Percentiles rank a stretch among this genome's conserved stretches.
Conservation (phyloP, 1,140 invertebrate species). For the Drosophila setifemur region DNA sequence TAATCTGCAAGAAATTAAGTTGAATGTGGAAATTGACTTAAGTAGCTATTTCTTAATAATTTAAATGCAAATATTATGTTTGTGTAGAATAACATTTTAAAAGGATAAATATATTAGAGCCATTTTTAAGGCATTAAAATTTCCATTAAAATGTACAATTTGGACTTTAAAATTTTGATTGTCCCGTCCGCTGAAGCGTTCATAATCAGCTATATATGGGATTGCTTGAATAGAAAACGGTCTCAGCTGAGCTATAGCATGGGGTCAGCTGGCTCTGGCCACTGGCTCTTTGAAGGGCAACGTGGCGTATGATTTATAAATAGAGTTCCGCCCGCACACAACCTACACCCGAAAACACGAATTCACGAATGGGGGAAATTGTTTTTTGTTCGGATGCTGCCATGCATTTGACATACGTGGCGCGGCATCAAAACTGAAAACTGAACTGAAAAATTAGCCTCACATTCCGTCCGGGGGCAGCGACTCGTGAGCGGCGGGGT, state of each 20-base stretch:
- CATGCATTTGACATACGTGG: constrained; percentile 49
- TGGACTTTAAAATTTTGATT: not conserved
- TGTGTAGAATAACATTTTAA: no score
- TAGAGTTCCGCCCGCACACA: constrained; percentile 16
- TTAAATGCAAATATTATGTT: no score
- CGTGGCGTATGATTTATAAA: constrained; percentile 51
- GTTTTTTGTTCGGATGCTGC: constrained; percentile 29
- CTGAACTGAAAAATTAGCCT: constrained; percentile 62
- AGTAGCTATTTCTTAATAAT: no score
- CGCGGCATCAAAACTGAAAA: constrained; percentile 40
- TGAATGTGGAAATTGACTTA: no score
- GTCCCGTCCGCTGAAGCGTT: not conserved
- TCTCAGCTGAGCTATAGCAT: not conserved
- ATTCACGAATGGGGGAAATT: constrained; percentile 18
- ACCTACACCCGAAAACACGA: not conserved
- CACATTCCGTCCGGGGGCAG: constrained; percentile 26
- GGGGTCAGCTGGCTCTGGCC: constrained; percentile 16
- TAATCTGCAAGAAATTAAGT: no score
- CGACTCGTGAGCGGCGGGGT: constrained; percentile 48
- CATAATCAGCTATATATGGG: constrained; percentile 1
- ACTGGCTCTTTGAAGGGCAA: constrained; percentile 37
- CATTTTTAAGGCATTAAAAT: no score
- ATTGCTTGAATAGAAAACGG: constrained; percentile 1
- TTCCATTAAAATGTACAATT: no score
- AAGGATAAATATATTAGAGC: no score